phyloP scores from a whole-genome alignment of 2,797 vertebrate species.

The Tympanoctomys barrerae region DNA sequence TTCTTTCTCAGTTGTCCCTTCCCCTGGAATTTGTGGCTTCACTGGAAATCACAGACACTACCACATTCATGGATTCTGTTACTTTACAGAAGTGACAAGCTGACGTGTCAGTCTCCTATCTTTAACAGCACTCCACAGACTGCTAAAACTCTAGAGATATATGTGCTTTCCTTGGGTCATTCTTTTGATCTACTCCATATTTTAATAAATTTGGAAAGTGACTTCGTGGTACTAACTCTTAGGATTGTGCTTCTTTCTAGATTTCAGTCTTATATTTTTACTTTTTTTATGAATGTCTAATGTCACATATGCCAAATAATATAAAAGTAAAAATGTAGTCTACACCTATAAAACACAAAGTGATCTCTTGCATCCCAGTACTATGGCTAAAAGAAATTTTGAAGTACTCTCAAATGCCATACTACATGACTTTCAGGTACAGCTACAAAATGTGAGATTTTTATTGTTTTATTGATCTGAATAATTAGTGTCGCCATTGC shows the following conservation, averaged over 20 bases:
- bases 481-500: background rate
- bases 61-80: background rate
- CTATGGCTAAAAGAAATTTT: background rate
- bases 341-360: background rate
- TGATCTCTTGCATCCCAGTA: background rate
- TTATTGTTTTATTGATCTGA: background rate
- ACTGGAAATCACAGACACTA: background rate
- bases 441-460: background rate
- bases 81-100: background rate
- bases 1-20: background rate
- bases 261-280: background rate
- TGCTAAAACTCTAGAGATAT: background rate
- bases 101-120: too few species aligned
- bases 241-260: background rate
- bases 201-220: background rate
- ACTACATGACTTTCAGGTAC: background rate
- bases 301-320: background rate
- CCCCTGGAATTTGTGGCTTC: background rate
- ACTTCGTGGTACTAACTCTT: background rate
- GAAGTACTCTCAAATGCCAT: background rate
- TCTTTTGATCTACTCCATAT: background rate
- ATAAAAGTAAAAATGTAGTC: background rate
- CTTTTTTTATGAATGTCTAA: background rate
- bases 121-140: background rate
- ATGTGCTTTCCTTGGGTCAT: background rate